A percentile compares a stretch with the other conserved stretches of the same genome.
Evolutionary conservation across 2,113 vertebrate genomes (phyloP).

Genomic region (Ifrita kowaldi): DNA sequence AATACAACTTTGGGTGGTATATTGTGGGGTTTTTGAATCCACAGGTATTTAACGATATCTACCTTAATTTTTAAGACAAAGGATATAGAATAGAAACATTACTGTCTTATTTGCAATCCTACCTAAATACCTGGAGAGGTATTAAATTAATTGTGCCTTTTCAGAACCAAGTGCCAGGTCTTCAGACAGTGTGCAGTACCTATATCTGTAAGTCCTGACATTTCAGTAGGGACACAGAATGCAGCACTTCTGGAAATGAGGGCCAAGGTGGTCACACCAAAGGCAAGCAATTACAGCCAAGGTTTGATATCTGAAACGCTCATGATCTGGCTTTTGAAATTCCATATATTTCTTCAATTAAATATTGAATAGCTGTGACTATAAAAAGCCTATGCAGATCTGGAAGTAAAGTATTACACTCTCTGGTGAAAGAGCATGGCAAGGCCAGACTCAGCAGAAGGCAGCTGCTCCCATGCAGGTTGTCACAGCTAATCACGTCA

Average conservation of each 20-base stretch:
- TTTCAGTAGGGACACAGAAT: neutral
- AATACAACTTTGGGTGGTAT: neutral
- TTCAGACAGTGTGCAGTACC: neutral
- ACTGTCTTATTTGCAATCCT: neutral
- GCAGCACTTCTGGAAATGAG: neutral
- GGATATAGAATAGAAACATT: neutral
- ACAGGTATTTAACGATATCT: neutral
- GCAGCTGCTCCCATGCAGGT: neutral
- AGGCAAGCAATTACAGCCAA: constrained; percentile 15
- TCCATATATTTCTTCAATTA: neutral
- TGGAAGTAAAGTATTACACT: neutral
- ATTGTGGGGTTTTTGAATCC: neutral
- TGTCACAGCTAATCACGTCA: neutral
- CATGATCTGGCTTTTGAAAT: neutral
- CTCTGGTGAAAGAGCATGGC: neutral
- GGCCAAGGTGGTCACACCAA: neutral
- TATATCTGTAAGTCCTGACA: neutral
- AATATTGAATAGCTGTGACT: neutral
- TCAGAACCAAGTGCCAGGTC: neutral
- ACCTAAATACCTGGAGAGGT: neutral
- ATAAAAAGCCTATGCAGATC: neutral
- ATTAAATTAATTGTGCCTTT: neutral
- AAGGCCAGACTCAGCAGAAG: neutral
- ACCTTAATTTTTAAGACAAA: neutral
- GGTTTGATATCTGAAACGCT: neutral